Base-by-base conservation (phyloP, 2,888 invertebrate genomes). In the Tetanocera ferruginea region DNA sequence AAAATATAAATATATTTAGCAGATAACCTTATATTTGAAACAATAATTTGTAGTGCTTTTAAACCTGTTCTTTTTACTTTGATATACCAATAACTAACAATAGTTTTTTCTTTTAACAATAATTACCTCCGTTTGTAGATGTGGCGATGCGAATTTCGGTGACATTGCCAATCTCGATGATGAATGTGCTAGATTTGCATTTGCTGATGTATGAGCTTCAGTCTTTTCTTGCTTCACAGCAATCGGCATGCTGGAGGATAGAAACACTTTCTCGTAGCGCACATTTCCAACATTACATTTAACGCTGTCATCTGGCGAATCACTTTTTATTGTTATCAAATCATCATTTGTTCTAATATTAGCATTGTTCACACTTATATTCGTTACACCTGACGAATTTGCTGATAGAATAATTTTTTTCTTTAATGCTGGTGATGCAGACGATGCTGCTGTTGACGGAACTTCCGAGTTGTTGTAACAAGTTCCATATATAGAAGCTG, bases 241-340 rank as follows among this genome's bases (percentile, higher is more conserved):
- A 5, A 85, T 83, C 14, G 86, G 86, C 76, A 83, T 85, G 72
- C 85, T 88, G 28, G 88, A 86, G 6, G 89, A 87, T 0, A 89
- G 86, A 78, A 90, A 89, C 3, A 90, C 87, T 77, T 88, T 89
- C 76, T 90, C 89, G 64, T 89, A 89, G 79, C 89, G 89, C 9
- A 87, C 82, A 69, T 83, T 84, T 14, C 86, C 87, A 3, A 67
- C 73, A 71, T 78, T 79, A 28, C 76, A 78, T 75, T 73, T 79
- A 5, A 79, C 67, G 14, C 34, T 31, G 43, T 31, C 66, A 55
- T 72, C 70, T 19, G 14, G 11, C 5, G 43, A 55, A 76, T 66
- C 28, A 78, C 77, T 74, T 67, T 76, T 76, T 77, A 76, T 37
- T 81, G 5, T 34, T 3, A 43, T 6, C 9, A 73, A n/a, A 9